These are phyloP conservation scores for Mesorhabditis spiculigera DNA, from an alignment of 2,888 invertebrate species.

Conservation along the genomic window DNA sequence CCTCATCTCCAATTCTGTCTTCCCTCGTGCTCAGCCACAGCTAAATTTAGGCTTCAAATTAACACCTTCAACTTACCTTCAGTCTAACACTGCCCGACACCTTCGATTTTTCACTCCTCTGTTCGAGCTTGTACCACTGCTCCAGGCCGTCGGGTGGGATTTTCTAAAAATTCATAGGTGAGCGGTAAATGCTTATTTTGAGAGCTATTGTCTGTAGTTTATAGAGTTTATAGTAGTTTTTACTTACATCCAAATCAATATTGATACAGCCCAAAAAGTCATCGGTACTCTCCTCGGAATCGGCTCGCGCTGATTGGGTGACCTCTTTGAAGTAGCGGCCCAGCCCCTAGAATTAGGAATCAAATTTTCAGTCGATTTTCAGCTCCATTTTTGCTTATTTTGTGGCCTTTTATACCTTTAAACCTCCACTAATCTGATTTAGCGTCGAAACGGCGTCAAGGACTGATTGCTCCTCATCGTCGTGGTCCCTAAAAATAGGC, in stretches of 20 bases:
- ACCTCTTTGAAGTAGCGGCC: conserved; percentile 90
- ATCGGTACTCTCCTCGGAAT: conserved; percentile 75
- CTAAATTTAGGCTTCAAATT: too few relatives aligned
- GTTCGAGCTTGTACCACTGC: conserved; percentile 86
- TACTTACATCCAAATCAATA: conserved; percentile 77
- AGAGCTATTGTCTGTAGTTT: neutral
- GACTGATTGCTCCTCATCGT: conserved; percentile 85
- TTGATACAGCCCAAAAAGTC: conserved; percentile 85
- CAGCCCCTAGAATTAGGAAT: conserved; percentile 74
- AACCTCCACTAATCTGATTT: conserved; percentile 81
- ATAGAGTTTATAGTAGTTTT: neutral
- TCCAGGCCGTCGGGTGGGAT: conserved; percentile 89
- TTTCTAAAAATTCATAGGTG: conserved; percentile 65
- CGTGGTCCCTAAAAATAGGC: conserved; percentile 74
- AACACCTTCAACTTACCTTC: too few relatives aligned
- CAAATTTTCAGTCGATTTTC: neutral
- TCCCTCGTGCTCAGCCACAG: conserved; percentile 87
- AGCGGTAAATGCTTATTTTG: neutral
- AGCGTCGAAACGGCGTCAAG: conserved; percentile 89
- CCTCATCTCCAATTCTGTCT: conserved; percentile 65
- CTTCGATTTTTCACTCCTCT: conserved; percentile 82
- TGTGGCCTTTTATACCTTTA: conserved; percentile 34
- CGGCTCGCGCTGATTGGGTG: conserved; percentile 86
- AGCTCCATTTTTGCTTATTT: neutral
- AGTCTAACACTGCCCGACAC: conserved; percentile 86